Base-by-base conservation (phyloP, 2,113 vertebrate genomes). In the Tetraodon nigroviridis region DNA sequence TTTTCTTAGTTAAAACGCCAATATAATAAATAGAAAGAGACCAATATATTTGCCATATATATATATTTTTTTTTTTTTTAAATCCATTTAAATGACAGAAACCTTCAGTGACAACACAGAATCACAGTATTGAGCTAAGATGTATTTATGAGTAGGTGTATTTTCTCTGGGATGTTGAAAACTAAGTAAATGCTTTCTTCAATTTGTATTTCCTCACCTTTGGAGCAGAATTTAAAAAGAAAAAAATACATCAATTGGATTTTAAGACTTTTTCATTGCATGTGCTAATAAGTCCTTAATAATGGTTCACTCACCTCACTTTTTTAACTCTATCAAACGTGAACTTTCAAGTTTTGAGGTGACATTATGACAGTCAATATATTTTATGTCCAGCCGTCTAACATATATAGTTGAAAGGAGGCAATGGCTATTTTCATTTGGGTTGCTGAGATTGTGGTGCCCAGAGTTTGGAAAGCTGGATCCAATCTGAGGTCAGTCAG, bases 401-500 rank as follows among this genome's bases (percentile, higher is more conserved):
- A 42, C 52, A 61, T 29, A 18, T 61, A 15, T 59, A 48, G 41
- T 54, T 58, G 58, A 78, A 55, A 20, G n/a, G 60, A 48, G 55
- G 5, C 13, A 32, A 55, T 3, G 53, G 62, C 64, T 73, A 73
- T 79, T 80, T 85, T 71, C 73, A 78, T 76, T 75, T 76, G 81
- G 68, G 64, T 82, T 79, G 76, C 13, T 74, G 77, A 69, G 73
- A 84, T 85, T 80, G 66, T 76, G 47, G 56, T 73, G 60, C 62
- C 59, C 64, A 21, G 62, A 70, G 68, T 83, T 82, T 74, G 56
- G 51, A 83, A 75, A 80, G 79, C 86, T 86, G 86, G 77, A 76
- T 85, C 67, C 72, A 79, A 83, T 85, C 78, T 73, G 78, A 81
- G 80, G 67, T 73, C 63, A 69, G 79, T 72, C 73, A 71, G 61